Percentiles rank a stretch among this genome's conserved stretches.
Conservation (phyloP, 2,113 vertebrate genomes). For the Pimephales promelas region DNA sequence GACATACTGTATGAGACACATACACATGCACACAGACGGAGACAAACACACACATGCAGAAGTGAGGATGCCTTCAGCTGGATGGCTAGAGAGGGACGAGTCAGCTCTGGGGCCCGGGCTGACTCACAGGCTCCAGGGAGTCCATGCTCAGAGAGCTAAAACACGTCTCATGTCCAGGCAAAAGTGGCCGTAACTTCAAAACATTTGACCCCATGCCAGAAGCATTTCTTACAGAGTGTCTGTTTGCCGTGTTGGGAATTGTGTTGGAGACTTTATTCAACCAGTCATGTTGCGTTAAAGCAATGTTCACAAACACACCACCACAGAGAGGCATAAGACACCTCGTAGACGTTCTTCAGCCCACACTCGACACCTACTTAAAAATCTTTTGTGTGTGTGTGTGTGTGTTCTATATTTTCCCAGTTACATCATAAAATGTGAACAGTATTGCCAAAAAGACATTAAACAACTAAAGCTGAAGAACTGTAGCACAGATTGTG, state of each 20-base stretch:
- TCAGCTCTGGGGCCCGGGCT: constrained; percentile 34
- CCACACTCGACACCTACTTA: constrained; percentile 31
- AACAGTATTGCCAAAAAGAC: constrained; percentile 29
- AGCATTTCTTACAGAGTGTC: constrained; percentile 31
- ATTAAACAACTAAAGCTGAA: constrained; percentile 33
- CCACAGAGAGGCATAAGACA: constrained; percentile 47
- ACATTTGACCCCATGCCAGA: constrained; percentile 31
- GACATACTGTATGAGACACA: constrained; percentile 50
- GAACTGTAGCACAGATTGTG: constrained; percentile 15
- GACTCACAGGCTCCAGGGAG: constrained; percentile 39
- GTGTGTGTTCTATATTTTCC: constrained; percentile 21
- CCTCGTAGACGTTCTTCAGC: constrained; percentile 37
- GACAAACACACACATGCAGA: constrained; percentile 47
- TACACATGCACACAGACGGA: constrained; percentile 51
- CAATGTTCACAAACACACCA: constrained; percentile 45
- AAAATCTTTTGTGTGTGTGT: constrained; percentile 36
- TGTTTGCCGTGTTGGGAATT: constrained; percentile 14
- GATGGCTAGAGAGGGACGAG: constrained; percentile 33
- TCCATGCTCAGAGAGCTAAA: constrained; percentile 21
- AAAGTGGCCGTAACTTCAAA: constrained; percentile 22
- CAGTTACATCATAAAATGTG: constrained; percentile 34
- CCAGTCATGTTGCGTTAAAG: constrained; percentile 32
- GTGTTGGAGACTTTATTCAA: constrained; percentile 32
- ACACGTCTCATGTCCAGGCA: constrained; percentile 40
- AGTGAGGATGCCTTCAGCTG: constrained; percentile 33